Evolutionary conservation across 2,797 vertebrate genomes (phyloP).

Genomic region (Serranus cabrilla): DNA sequence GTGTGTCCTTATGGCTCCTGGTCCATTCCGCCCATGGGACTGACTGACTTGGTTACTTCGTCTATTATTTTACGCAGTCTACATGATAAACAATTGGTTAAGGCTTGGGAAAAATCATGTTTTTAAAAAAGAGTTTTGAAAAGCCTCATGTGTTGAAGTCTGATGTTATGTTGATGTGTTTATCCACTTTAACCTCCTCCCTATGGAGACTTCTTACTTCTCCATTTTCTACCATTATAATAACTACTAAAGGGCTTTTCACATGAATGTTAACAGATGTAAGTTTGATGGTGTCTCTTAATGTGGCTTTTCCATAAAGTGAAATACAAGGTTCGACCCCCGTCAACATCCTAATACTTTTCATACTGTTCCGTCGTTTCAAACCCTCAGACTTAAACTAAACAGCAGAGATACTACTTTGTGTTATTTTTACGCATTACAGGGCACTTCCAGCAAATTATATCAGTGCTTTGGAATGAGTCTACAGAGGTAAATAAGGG

Average conservation of each 20-base stretch:
- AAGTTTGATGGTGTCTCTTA: background rate
- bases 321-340: background rate
- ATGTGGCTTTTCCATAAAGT: background rate
- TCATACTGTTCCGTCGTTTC: background rate
- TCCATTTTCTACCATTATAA: background rate
- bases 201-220: background rate
- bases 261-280: background rate
- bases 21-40: too few relatives aligned
- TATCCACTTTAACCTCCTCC: background rate
- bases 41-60: too few relatives aligned
- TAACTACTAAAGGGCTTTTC: background rate
- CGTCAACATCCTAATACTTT: background rate
- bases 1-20: too few relatives aligned
- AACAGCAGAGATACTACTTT: conserved; percentile 13
- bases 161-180: too few relatives aligned
- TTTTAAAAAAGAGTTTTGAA: too few relatives aligned
- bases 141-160: too few relatives aligned
- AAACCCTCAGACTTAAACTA: conserved; percentile 10
- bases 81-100: too few relatives aligned
- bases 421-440: conserved; percentile 50
- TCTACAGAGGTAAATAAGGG: conserved; percentile 74
- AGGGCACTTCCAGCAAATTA: conserved; percentile 46
- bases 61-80: too few relatives aligned
- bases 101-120: too few relatives aligned
- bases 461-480: conserved; percentile 76